Conservation (phyloP, 2,888 invertebrate genomes). For the Gnatocerus cornutus region DNA sequence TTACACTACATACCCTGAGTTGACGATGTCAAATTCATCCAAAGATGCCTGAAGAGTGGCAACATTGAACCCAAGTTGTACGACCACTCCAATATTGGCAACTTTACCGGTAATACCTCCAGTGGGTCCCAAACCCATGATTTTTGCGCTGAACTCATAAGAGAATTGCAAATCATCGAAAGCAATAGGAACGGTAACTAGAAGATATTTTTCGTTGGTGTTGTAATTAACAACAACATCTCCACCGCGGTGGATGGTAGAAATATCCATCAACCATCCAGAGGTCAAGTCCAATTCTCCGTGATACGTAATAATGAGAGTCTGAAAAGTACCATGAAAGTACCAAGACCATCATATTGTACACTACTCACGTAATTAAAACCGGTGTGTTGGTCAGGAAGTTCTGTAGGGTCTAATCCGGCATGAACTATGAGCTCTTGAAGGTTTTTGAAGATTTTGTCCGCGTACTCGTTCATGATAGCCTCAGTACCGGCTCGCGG, state of each 20-base stretch:
- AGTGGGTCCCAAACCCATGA: constrained; percentile 74
- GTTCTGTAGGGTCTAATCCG: constrained; percentile 73
- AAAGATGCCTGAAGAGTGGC: constrained; percentile 51
- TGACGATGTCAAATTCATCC: constrained; percentile 53
- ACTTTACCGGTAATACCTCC: constrained; percentile 73
- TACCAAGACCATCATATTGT: background rate
- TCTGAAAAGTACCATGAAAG: constrained; percentile 25
- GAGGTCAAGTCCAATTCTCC: constrained; percentile 65
- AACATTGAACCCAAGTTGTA: constrained; percentile 58
- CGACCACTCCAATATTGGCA: constrained; percentile 53
- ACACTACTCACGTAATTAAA: constrained; percentile 70
- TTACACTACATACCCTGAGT: constrained; percentile 55
- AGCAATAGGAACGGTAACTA: constrained; percentile 26
- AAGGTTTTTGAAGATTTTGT: constrained; percentile 70
- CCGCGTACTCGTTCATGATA: constrained; percentile 68
- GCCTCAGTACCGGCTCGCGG: constrained; percentile 25
- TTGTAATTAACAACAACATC: constrained; percentile 66
- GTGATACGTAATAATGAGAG: constrained; percentile 57
- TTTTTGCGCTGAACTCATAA: constrained; percentile 72
- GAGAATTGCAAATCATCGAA: constrained; percentile 67
- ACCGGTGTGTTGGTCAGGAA: constrained; percentile 72
- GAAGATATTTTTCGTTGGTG: constrained; percentile 40
- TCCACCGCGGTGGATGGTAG: constrained; percentile 71
- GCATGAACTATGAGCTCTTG: constrained; percentile 69
- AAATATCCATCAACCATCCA: constrained; percentile 72